Conservation (phyloP, 2,888 invertebrate genomes). For the Drosophila nr. medialis region DNA sequence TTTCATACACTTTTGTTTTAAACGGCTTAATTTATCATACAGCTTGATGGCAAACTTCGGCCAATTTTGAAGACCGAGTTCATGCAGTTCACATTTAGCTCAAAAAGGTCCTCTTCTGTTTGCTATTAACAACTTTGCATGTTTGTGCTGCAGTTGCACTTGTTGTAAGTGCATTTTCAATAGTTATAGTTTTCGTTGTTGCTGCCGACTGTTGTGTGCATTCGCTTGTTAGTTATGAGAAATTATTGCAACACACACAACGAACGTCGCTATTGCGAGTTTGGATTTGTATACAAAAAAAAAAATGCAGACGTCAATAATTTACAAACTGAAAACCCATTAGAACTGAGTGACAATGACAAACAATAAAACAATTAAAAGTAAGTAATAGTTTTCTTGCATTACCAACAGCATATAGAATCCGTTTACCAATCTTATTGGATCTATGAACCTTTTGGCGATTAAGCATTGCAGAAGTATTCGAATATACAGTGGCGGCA, state of each 20-base stretch:
- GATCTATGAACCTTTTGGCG: background rate
- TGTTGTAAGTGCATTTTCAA: background rate
- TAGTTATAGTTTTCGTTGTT: background rate
- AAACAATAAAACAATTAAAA: background rate
- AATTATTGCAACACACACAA: background rate
- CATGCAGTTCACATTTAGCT: slow-evolving; percentile 44
- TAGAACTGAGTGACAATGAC: background rate
- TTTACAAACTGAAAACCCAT: background rate
- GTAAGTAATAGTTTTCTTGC: background rate
- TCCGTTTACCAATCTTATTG: background rate
- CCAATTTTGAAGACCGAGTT: slow-evolving; percentile 24
- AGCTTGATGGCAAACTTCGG: slow-evolving; percentile 19
- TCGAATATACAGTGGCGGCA: background rate
- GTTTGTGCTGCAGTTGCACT: slow-evolving; percentile 2
- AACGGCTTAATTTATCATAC: slow-evolving; percentile 5
- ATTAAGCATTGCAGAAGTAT: background rate
- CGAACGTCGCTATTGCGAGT: background rate
- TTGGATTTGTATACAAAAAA: background rate
- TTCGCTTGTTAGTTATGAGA: background rate
- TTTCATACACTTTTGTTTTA: background rate
- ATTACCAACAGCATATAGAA: background rate
- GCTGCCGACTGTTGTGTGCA: background rate
- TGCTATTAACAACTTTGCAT: background rate
- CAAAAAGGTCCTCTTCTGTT: background rate
- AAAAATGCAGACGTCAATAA: background rate